These are phyloP conservation scores for Urocyon cinereoargenteus DNA, from an alignment of 2,797 vertebrate genomes.

Conservation along the genomic window DNA sequence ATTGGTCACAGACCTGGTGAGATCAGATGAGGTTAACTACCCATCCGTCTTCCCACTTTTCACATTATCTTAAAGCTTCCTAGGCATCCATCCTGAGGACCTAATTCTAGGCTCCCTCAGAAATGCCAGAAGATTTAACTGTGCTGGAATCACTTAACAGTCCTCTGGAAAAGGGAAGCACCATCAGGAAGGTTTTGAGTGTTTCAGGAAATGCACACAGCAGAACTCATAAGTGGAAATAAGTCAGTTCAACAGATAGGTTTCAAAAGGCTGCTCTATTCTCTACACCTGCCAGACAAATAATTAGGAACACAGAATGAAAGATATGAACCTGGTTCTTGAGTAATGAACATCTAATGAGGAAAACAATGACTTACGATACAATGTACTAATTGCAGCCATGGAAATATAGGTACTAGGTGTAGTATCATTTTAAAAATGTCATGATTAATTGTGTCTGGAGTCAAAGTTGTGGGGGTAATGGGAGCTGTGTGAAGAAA, in stretches of 20 bases:
- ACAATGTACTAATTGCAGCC: not conserved
- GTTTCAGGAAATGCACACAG: not conserved
- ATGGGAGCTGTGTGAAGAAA: not conserved
- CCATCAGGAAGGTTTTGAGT: conserved; percentile 57
- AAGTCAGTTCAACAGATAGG: not conserved
- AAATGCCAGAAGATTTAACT: conserved; percentile 65
- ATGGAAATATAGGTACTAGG: not conserved
- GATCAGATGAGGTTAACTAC: conserved; percentile 84
- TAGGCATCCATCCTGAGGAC: conserved; percentile 66
- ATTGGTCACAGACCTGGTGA: conserved; percentile 80
- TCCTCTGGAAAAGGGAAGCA: conserved; percentile 53
- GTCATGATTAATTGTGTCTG: not conserved
- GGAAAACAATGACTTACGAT: not conserved
- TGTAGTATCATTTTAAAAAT: not conserved
- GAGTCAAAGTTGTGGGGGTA: not conserved
- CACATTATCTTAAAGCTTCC: conserved; percentile 87
- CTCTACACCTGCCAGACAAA: not conserved
- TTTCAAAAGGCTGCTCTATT: not conserved
- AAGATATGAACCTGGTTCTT: not conserved
- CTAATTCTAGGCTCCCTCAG: conserved; percentile 80
- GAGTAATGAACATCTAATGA: not conserved
- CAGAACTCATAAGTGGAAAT: not conserved
- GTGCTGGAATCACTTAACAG: not conserved
- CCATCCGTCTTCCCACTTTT: conserved; percentile 83
- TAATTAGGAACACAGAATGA: not conserved